phyloP scores from a whole-genome alignment of 2,113 vertebrate species.

The Galbula dea region DNA sequence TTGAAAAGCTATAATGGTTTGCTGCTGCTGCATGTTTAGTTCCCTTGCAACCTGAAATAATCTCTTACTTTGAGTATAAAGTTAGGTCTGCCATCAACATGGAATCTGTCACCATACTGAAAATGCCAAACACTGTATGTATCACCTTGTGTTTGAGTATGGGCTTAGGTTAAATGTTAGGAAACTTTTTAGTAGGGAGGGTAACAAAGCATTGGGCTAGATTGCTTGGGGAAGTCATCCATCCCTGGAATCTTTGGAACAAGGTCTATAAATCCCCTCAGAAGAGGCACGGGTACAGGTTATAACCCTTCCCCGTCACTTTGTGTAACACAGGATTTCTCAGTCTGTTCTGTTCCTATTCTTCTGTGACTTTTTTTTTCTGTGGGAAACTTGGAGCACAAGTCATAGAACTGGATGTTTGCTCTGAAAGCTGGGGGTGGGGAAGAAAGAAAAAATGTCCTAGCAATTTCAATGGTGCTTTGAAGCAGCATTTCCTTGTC shows the following conservation, averaged over 20 bases:
- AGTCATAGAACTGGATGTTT: neutral
- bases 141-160: neutral
- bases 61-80: neutral
- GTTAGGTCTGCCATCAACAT: neutral
- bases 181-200: neutral
- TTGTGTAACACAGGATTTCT: neutral
- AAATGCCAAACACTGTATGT: neutral
- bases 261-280: neutral
- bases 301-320: neutral
- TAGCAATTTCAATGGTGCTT: neutral
- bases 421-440: neutral
- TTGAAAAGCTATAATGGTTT: neutral
- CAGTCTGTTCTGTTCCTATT: neutral
- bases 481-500: neutral
- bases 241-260: neutral
- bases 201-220: neutral
- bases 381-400: neutral
- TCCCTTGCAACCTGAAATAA: neutral
- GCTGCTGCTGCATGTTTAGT: neutral
- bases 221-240: neutral
- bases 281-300: neutral
- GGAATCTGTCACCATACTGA: neutral
- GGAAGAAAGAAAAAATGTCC: too few relatives aligned
- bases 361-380: neutral
- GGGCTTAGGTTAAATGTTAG: slow-evolving; percentile 21